Conservation (phyloP, 2,888 invertebrate genomes). For the Diachrysia chrysitis region DNA sequence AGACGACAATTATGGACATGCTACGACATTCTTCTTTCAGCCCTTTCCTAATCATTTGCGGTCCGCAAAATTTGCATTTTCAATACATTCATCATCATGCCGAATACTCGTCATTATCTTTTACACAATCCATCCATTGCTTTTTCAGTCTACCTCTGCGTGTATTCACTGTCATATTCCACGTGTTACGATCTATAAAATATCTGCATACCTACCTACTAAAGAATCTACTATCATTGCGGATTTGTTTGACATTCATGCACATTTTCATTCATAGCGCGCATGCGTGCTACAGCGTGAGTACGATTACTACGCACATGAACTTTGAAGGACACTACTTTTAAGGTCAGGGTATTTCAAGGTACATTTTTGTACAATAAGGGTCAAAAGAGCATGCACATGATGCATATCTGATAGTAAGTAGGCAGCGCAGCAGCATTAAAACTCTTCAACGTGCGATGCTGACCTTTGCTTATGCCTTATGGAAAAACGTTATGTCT, state of each 20-base stretch:
- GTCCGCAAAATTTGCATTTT: too few species aligned
- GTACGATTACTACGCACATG: slow-evolving; percentile 3
- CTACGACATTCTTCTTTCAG: too few species aligned
- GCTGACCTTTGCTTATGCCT: too few species aligned
- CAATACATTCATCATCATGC: too few species aligned
- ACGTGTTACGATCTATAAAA: neutral
- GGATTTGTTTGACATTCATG: slow-evolving; percentile 5
- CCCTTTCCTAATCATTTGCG: too few species aligned
- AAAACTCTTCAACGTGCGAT: too few species aligned
- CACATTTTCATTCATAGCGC: slow-evolving; percentile 1
- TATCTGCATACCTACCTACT: neutral
- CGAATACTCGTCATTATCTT: too few species aligned
- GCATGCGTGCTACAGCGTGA: neutral
- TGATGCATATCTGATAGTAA: too few species aligned
- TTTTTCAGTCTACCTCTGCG: neutral
- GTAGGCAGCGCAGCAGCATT: too few species aligned
- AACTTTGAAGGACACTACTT: slow-evolving; percentile 3
- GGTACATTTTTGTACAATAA: neutral
- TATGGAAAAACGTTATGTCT: too few species aligned
- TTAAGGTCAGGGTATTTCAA: neutral
- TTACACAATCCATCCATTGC: too few species aligned
- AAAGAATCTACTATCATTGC: neutral
- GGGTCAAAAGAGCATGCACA: neutral
- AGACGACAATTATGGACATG: too few species aligned
- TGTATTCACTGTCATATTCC: neutral